Evolutionary conservation across 2,888 invertebrate genomes (phyloP).

Genomic region (Ophion ellenae): DNA sequence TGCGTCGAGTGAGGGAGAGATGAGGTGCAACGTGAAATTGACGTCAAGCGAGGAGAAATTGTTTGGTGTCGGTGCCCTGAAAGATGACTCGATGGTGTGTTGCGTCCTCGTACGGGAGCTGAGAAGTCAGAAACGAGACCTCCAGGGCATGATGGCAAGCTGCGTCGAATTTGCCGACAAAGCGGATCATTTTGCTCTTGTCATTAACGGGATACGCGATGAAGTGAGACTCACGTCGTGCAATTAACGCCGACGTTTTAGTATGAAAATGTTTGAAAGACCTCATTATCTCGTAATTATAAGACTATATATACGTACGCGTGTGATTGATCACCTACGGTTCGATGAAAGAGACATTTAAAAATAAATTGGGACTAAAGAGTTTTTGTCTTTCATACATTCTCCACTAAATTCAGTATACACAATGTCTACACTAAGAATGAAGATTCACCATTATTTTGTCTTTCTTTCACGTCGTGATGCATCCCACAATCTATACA

Average conservation of each 20-base stretch:
- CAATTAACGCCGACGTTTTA: not conserved
- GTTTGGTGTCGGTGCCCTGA: slow-evolving; percentile 52
- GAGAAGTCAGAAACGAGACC: slow-evolving; percentile 64
- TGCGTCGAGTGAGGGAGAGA: slow-evolving; percentile 34
- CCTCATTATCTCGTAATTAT: not conserved
- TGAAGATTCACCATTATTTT: not conserved
- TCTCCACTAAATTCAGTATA: not conserved
- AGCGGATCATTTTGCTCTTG: slow-evolving; percentile 48
- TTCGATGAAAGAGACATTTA: not conserved
- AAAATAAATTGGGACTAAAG: not conserved
- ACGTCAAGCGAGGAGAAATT: slow-evolving; percentile 67
- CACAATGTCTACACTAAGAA: not conserved
- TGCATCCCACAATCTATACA: too few relatives aligned
- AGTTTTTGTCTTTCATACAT: not conserved
- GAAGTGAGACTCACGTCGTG: slow-evolving; percentile 50
- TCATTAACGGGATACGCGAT: slow-evolving; percentile 54
- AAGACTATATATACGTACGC: too few relatives aligned
- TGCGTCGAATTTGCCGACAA: slow-evolving; percentile 55
- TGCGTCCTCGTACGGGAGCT: slow-evolving; percentile 69
- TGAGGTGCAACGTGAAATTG: slow-evolving; percentile 64
- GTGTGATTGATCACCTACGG: too few relatives aligned
- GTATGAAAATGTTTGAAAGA: not conserved
- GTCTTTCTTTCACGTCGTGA: too few relatives aligned
- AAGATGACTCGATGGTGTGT: slow-evolving; percentile 68
- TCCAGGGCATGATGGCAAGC: slow-evolving; percentile 54